A percentile compares a stretch with the other conserved stretches of the same genome.
These are phyloP conservation scores for Sminthurides aquaticus DNA, from an alignment of 2,888 invertebrate genomes.

Conservation along the genomic window DNA sequence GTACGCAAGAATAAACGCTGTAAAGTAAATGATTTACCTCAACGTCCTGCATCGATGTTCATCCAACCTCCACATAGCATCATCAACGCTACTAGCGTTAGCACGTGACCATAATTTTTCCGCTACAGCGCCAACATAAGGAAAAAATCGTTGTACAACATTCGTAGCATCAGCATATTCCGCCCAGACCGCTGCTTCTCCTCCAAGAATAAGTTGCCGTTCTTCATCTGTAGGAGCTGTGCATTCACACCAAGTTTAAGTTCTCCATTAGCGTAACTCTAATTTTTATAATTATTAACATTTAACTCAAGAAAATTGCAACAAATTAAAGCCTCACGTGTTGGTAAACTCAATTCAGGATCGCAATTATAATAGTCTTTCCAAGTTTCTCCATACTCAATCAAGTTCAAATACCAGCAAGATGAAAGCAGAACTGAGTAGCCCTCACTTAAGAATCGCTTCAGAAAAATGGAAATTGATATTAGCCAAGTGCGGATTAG, in stretches of 20 bases:
- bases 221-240: conserved; percentile 43
- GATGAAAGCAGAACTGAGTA: conserved; percentile 58
- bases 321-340: conserved; percentile 15
- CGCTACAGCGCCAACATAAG: conserved; percentile 74
- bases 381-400: conserved; percentile 64
- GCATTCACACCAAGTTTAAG: background rate
- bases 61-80: conserved; percentile 59
- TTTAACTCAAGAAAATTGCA: background rate
- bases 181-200: conserved; percentile 87
- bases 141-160: conserved; percentile 64
- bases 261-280: background rate
- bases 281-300: background rate
- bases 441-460: conserved; percentile 14
- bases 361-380: conserved; percentile 61
- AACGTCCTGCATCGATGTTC: conserved; percentile 67
- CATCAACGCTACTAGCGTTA: conserved; percentile 47
- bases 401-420: conserved; percentile 80
- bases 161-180: conserved; percentile 66
- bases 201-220: conserved; percentile 67
- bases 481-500: too few species aligned
- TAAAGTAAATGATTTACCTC: too few species aligned
- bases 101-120: conserved; percentile 71
- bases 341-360: conserved; percentile 48
- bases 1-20: too few species aligned
- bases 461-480: background rate